Base-by-base conservation (phyloP, 2,113 vertebrate species). In the Hemiprocne comata region DNA sequence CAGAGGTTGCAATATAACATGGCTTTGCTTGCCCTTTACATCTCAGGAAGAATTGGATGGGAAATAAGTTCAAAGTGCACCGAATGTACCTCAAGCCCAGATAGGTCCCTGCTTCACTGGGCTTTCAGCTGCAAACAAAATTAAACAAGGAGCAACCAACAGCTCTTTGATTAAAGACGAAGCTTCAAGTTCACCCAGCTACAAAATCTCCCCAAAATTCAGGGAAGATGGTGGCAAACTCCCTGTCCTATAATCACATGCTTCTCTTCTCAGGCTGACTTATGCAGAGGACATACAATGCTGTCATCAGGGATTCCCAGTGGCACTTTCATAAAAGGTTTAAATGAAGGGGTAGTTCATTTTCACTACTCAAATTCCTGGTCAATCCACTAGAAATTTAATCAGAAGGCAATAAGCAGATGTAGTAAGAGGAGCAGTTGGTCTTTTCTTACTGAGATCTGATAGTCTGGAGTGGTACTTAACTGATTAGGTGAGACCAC, bases 361-460 rank as follows among this genome's bases (percentile, higher is more conserved):
- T 94, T 91, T 95, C 87, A 71, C 71, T 38, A 62, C 78, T 89
- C 81, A 91, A 85, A 93, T 89, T 94, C 78, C 46, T 53, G 46
- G 28, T 46, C 78, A 95, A 91, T 94, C 78, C 94, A 89, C 71
- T 92, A 94, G 89, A 95, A 95, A 94, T 93, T 87, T 58, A 96
- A 95, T 93, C 67, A 93, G 89, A 95, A 89, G 33, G 62, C 62
- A 82, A 75, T 75, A 80, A 88, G 64, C 33, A 90, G 87, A 85
- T 53, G 24, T 25, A 80, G 51, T 60, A 69, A 87, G 33, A 79
- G 74, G 17, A 91, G 78, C 2, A 90, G 55, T 5, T 95, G 93
- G 67, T 87, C 21, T 62, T 91, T 80, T 29, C 62, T 85, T 89
- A 85, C 40, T 91, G 91, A 94, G 75, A 74, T 55, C 71, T 80